Evolutionary conservation across 2,888 invertebrate genomes (phyloP).

Genomic region (Melikaiella ostensackeni): DNA sequence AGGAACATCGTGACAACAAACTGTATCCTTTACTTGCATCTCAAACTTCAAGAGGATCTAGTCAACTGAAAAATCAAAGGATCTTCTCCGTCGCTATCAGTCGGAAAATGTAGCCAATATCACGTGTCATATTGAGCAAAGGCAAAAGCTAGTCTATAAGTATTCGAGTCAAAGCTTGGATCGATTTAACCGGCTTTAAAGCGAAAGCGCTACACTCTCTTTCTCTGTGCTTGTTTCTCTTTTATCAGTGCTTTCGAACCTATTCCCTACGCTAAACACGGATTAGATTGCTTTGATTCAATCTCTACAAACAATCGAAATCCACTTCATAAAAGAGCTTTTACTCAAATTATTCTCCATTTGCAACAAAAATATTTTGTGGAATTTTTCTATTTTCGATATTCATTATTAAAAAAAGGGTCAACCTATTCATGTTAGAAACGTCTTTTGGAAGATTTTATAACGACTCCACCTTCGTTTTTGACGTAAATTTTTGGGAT

Average conservation of each 20-base stretch:
- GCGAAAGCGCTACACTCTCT: background rate
- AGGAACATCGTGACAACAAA: background rate
- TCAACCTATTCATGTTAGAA: too few species aligned
- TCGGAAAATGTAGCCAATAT: constrained; percentile 15
- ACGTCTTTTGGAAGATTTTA: too few species aligned
- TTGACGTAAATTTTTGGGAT: too few species aligned
- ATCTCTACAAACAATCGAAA: background rate
- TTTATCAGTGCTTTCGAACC: background rate
- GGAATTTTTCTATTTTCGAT: too few species aligned
- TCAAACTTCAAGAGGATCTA: background rate
- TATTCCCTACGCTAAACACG: background rate
- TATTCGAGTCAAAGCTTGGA: constrained; percentile 6
- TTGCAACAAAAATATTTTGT: background rate
- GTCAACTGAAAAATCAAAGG: constrained; percentile 1
- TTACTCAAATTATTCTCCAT: background rate
- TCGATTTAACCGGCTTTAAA: constrained; percentile 2
- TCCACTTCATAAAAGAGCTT: background rate
- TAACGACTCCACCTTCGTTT: too few species aligned
- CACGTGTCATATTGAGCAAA: constrained; percentile 4
- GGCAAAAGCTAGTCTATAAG: background rate
- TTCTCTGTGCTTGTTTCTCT: constrained; percentile 1
- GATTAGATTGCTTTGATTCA: background rate
- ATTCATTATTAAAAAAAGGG: too few species aligned
- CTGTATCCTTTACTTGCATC: background rate
- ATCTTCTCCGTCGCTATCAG: background rate